Base-by-base conservation (phyloP, 2,888 invertebrate genomes). In the Drosophila paramelanica region DNA sequence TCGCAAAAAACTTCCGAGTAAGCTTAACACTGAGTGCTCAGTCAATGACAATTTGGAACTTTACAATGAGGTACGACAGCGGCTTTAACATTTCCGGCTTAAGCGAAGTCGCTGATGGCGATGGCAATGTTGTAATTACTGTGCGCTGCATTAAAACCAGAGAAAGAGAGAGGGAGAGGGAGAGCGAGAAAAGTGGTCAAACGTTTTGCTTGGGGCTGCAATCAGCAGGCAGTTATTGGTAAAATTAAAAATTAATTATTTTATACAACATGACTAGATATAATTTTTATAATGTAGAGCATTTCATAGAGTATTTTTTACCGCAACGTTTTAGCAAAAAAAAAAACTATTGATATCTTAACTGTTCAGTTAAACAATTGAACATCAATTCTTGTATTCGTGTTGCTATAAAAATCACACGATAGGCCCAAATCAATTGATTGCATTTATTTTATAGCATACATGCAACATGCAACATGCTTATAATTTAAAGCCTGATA, bases 21-120 rank as follows among this genome's bases (percentile, higher is more conserved):
- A 77, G 77, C 76, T 77, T 76, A 77, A 39, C 67, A 76, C 76
- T 77, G 73, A 77, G 23, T 72, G 75, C 57, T 71, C 61, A 62
- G 36, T 76, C 76, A 67, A 76, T 72, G 75, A 76, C 76, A 76
- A 76, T 61, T 74, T 52, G 69, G 59, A 31, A 43, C 66, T 50
- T 49, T 59, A 50, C 70, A 70, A 66, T 67, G 53, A 57, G 67
- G 43, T 31, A 23, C 41, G 38, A 50, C 41, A 57, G 41, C 49
- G 67, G 52, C 46, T 45, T 75, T 64, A 71, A 67, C 71, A 64
- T 75, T 75, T 75, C 75, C 75, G 75, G 75, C 75, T 75, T 75
- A 71, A 75, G 58, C 58, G 58, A 27, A 58, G 8, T 46, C 50
- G 49, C 36, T 31, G 31, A 10, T 31, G 31, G 31, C 31, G 31